phyloP scores from a whole-genome alignment of 2,888 invertebrate species.

The Chalcosyrphus nemorum region DNA sequence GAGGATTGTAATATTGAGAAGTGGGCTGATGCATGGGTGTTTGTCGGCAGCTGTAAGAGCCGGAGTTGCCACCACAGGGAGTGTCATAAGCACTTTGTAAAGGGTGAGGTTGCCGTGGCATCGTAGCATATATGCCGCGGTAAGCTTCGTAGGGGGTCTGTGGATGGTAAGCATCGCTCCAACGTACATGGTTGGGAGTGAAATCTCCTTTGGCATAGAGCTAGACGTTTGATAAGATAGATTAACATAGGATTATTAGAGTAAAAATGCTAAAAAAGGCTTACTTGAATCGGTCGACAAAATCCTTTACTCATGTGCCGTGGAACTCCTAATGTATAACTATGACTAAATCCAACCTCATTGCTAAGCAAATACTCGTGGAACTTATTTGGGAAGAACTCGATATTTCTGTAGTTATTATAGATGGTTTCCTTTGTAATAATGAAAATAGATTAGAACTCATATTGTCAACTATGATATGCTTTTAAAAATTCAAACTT shows the following conservation, averaged over 20 bases:
- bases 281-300: conserved; percentile 89
- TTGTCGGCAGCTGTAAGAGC: conserved; percentile 82
- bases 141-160: conserved; percentile 85
- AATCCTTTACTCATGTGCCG: conserved; percentile 94
- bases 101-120: conserved; percentile 80
- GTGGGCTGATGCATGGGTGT: conserved; percentile 82
- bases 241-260: too few species aligned
- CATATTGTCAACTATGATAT: too few species aligned
- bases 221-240: conserved; percentile 66
- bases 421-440: conserved; percentile 90
- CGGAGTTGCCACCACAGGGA: conserved; percentile 76
- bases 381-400: conserved; percentile 96
- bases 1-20: conserved; percentile 81
- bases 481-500: neutral
- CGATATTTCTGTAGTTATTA: conserved; percentile 92
- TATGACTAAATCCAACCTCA: conserved; percentile 96
- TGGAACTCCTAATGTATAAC: conserved; percentile 91
- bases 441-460: too few species aligned
- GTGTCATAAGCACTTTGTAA: conserved; percentile 80
- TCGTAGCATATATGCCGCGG: conserved; percentile 83
- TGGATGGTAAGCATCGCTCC: conserved; percentile 86
- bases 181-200: conserved; percentile 85
- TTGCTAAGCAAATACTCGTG: conserved; percentile 94
- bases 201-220: conserved; percentile 86
- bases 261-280: neutral